A percentile compares a stretch with the other conserved stretches of the same genome.
Conservation (phyloP, 2,888 invertebrate species). For the Notodonta dromedarius region DNA sequence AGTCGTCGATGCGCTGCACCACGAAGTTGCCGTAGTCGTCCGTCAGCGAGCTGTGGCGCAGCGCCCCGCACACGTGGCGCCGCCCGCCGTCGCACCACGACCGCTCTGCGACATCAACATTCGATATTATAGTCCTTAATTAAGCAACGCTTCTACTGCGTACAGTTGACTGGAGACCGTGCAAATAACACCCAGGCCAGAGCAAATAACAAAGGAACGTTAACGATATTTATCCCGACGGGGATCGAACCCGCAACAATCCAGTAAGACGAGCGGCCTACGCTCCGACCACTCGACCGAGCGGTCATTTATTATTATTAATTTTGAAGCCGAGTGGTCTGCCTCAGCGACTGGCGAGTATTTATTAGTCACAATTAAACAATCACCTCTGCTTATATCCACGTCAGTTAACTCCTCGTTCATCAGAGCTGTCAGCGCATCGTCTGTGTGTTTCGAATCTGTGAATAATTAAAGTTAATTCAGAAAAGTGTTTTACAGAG, state of each 20-base stretch:
- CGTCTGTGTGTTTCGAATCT: conserved; percentile 70
- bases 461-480: not conserved
- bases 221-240: too few relatives aligned
- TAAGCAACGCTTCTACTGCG: too few relatives aligned
- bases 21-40: conserved; percentile 84
- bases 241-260: too few relatives aligned
- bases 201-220: too few relatives aligned
- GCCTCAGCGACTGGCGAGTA: not conserved
- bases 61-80: conserved; percentile 73
- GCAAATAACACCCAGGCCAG: too few relatives aligned
- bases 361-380: not conserved
- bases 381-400: conserved; percentile 70
- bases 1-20: conserved; percentile 68
- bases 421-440: conserved; percentile 76
- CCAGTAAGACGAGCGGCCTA: too few relatives aligned
- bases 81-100: conserved; percentile 66
- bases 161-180: too few relatives aligned
- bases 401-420: conserved; percentile 74
- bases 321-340: not conserved
- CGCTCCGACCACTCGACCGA: too few relatives aligned
- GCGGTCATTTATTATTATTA: too few relatives aligned
- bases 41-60: conserved; percentile 75
- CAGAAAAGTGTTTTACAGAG: not conserved
- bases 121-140: too few relatives aligned
- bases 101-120: conserved; percentile 49